phyloP scores from a whole-genome alignment of 2,113 vertebrate species.

The Nanorana parkeri region DNA sequence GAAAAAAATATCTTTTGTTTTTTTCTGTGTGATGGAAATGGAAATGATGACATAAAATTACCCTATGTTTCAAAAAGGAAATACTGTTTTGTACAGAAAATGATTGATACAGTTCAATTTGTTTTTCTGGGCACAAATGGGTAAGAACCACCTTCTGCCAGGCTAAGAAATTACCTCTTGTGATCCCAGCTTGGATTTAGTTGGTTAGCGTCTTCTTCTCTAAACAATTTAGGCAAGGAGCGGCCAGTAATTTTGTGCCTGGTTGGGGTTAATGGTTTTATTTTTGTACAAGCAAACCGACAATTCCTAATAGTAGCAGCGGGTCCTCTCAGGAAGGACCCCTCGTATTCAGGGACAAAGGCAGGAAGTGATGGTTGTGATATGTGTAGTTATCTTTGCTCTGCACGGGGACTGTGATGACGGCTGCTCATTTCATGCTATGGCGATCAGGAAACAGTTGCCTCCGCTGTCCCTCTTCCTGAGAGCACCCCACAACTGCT shows the following conservation, averaged over 20 bases:
- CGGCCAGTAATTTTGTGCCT: neutral
- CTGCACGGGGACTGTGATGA: constrained; percentile 62
- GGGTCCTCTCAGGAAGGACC: constrained; percentile 69
- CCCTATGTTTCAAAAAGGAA: no score
- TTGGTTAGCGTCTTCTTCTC: no score
- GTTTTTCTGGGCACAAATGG: constrained; percentile 25
- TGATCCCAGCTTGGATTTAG: constrained; percentile 50
- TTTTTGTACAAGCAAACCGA: constrained; percentile 20
- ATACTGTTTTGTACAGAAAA: no score
- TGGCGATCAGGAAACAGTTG: constrained; percentile 66
- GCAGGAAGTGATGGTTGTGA: constrained; percentile 67
- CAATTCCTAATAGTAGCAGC: constrained; percentile 64
- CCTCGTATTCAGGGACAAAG: constrained; percentile 72
- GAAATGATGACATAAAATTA: no score
- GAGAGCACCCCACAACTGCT: constrained; percentile 19
- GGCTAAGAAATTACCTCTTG: constrained; percentile 50
- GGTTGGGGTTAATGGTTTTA: constrained; percentile 25
- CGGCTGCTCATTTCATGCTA: constrained; percentile 59
- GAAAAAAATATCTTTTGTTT: no score
- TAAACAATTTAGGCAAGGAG: no score
- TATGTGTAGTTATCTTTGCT: constrained; percentile 65
- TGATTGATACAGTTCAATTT: no score
- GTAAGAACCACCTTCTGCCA: constrained; percentile 54
- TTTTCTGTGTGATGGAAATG: no score
- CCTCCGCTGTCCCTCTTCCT: constrained; percentile 65